Conservation (phyloP, 2,888 invertebrate species). For the Meteorus cinctellus region DNA sequence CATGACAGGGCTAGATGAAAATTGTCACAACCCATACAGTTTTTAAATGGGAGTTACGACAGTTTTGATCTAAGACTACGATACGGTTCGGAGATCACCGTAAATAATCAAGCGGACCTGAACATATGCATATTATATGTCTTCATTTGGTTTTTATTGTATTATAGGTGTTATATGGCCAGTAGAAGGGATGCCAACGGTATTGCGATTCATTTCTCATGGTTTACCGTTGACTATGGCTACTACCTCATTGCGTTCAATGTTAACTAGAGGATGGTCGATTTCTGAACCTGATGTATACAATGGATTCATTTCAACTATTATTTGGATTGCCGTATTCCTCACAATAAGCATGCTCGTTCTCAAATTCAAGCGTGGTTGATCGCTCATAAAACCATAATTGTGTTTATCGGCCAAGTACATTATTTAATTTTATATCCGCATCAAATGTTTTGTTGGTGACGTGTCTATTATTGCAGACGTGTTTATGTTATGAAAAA, state of each 20-base stretch:
- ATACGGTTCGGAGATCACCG: too few relatives aligned
- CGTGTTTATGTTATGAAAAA: neutral
- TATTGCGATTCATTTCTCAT: conserved; percentile 87
- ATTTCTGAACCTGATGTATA: conserved; percentile 88
- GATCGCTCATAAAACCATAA: conserved; percentile 59
- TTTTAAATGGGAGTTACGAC: too few relatives aligned
- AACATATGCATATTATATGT: neutral
- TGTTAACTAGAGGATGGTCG: conserved; percentile 91
- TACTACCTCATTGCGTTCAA: conserved; percentile 91
- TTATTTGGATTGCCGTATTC: conserved; percentile 89
- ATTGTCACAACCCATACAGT: too few relatives aligned
- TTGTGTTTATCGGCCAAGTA: conserved; percentile 7
- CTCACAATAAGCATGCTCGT: conserved; percentile 86
- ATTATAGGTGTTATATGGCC: conserved; percentile 93
- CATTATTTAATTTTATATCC: neutral
- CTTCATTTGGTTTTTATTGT: neutral
- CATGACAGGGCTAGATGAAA: too few relatives aligned
- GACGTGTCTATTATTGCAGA: neutral
- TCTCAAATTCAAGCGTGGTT: conserved; percentile 87
- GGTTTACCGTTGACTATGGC: conserved; percentile 91
- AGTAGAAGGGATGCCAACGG: conserved; percentile 93
- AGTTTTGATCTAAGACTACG: too few relatives aligned
- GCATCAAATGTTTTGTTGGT: neutral
- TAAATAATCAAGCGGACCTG: too few relatives aligned
- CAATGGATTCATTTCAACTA: conserved; percentile 89